Evolutionary conservation across 2,113 vertebrate genomes (phyloP).

Genomic region (Sander lucioperca): DNA sequence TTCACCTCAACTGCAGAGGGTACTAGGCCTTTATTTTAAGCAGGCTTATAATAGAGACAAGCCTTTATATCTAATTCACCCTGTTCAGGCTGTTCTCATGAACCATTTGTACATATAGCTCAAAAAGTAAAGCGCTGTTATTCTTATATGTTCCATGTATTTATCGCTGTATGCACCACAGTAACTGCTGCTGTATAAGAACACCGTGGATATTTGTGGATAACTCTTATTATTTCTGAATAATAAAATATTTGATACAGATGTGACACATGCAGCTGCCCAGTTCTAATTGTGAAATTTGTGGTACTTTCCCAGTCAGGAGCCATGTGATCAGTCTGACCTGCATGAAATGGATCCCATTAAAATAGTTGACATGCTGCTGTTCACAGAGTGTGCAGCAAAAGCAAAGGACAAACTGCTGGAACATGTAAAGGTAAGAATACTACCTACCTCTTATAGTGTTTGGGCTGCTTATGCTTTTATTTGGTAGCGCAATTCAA

Average conservation of each 20-base stretch:
- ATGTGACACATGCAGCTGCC: neutral
- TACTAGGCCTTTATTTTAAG: no score
- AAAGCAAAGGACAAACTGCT: constrained; percentile 55
- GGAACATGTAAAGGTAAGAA: constrained; percentile 51
- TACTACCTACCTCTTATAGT: no score
- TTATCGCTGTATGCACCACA: no score
- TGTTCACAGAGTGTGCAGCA: constrained; percentile 32
- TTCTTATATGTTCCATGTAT: no score
- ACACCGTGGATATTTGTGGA: no score
- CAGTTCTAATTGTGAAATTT: neutral
- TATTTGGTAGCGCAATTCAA: neutral
- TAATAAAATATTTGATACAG: neutral
- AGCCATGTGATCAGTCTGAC: neutral
- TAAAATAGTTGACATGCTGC: constrained; percentile 36
- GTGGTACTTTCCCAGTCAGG: constrained; percentile 54
- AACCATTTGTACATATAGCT: no score
- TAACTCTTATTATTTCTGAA: no score
- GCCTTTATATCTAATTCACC: neutral
- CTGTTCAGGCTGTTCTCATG: no score
- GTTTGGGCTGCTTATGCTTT: no score
- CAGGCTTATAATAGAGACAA: neutral
- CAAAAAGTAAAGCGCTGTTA: no score
- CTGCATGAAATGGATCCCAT: constrained; percentile 4
- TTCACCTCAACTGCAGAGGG: neutral
- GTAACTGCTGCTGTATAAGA: no score